Conservation (phyloP, 2,888 invertebrate genomes). For the Hirtodrosophila alboralis region DNA sequence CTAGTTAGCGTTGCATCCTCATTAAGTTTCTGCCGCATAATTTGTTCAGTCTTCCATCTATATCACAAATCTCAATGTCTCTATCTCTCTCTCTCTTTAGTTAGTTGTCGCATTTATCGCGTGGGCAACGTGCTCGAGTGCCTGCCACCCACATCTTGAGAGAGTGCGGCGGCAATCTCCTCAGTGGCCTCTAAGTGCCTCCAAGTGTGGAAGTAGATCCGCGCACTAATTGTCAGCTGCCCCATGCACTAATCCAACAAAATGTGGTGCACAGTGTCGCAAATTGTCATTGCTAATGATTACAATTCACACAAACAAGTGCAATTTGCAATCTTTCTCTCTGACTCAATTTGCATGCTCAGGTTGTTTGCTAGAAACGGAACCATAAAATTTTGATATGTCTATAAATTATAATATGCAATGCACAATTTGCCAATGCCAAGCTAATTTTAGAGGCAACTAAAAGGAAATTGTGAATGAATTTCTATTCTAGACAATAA, state of each 20-base stretch:
- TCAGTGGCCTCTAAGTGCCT: neutral
- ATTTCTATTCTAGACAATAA: no score
- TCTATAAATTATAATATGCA: conserved; percentile 34
- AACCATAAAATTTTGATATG: conserved; percentile 22
- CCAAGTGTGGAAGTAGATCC: conserved; percentile 65
- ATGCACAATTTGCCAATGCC: conserved; percentile 35
- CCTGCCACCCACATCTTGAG: conserved; percentile 66
- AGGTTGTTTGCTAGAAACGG: conserved; percentile 21
- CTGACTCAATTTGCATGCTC: conserved; percentile 50
- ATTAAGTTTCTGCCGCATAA: conserved; percentile 73
- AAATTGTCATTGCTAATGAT: conserved; percentile 56
- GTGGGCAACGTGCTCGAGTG: conserved; percentile 74
- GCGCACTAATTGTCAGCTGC: conserved; percentile 72
- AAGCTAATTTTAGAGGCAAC: conserved; percentile 4
- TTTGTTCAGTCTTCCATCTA: conserved; percentile 61
- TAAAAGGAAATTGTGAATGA: conserved; percentile 14
- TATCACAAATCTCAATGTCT: no score
- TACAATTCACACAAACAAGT: conserved; percentile 22
- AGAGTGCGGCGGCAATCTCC: neutral
- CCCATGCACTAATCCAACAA: conserved; percentile 63
- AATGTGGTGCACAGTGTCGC: conserved; percentile 58
- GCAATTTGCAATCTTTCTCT: conserved; percentile 21
- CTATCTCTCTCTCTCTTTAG: no score
- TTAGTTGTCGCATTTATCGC: conserved; percentile 14
- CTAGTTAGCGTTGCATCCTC: conserved; percentile 79